Conservation (phyloP, 2,797 vertebrate genomes). For the Eutrigla gurnardus region DNA sequence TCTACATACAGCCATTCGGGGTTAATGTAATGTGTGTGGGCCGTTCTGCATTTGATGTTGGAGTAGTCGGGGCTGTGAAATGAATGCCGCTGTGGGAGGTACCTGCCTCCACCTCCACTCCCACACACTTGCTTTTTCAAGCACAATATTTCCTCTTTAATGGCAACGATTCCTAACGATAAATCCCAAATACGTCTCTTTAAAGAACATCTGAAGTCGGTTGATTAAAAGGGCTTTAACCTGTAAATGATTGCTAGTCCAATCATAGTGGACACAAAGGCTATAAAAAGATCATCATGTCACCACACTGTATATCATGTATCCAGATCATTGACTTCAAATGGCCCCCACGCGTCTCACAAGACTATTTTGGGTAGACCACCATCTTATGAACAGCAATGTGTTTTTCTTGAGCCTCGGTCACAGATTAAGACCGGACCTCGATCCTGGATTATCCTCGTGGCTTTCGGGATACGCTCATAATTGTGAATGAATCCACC, state of each 20-base stretch:
- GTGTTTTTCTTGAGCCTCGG: conserved; percentile 62
- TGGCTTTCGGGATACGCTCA: conserved; percentile 57
- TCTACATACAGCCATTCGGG: neutral
- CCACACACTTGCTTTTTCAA: neutral
- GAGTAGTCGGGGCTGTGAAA: conserved; percentile 28
- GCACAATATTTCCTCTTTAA: neutral
- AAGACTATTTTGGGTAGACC: conserved; percentile 50
- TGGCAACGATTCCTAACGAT: neutral
- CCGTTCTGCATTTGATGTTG: conserved; percentile 35
- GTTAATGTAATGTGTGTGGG: too few relatives aligned
- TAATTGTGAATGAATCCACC: conserved; percentile 64
- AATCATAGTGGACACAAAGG: conserved; percentile 1
- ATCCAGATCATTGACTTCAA: conserved; percentile 33
- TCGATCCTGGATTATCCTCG: conserved; percentile 74
- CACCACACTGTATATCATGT: neutral
- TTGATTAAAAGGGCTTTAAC: too few relatives aligned
- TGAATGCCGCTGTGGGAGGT: conserved; percentile 17
- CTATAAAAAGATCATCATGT: neutral
- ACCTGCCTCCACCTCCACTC: neutral
- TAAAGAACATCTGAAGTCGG: neutral
- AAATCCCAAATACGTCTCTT: neutral
- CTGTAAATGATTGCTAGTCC: too few relatives aligned
- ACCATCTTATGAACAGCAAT: conserved; percentile 47
- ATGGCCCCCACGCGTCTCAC: conserved; percentile 24
- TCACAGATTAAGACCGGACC: conserved; percentile 71